phyloP scores from a whole-genome alignment of 2,113 vertebrate genomes.

The Amia ocellicauda region DNA sequence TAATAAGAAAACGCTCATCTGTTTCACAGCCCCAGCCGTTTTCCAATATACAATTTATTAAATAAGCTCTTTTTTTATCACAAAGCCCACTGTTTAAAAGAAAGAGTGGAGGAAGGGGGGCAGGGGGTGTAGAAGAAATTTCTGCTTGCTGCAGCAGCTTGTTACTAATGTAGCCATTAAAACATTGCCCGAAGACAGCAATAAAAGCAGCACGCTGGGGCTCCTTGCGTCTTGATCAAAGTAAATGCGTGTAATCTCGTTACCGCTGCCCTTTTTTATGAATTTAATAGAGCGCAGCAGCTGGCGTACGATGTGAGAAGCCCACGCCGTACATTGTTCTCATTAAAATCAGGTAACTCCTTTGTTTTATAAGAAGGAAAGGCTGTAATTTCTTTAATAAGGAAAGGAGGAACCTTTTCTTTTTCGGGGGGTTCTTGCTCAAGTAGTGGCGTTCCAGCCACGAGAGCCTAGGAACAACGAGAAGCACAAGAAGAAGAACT shows the following conservation, averaged over 20 bases:
- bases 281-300: constrained; percentile 71
- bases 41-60: constrained; percentile 66
- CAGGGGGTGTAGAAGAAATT: constrained; percentile 9
- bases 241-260: constrained; percentile 85
- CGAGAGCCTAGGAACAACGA: constrained; percentile 11
- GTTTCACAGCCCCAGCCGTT: constrained; percentile 56
- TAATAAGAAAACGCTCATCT: constrained; percentile 67
- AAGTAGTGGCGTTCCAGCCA: background rate
- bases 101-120: constrained; percentile 17
- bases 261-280: constrained; percentile 72
- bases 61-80: constrained; percentile 42
- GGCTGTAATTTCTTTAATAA: constrained; percentile 17
- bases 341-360: constrained; percentile 73
- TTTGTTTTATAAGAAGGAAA: constrained; percentile 52
- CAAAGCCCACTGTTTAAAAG: constrained; percentile 29
- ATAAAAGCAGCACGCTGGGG: constrained; percentile 80
- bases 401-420: background rate
- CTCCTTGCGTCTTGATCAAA: constrained; percentile 89
- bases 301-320: constrained; percentile 66
- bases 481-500: constrained; percentile 22
- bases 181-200: constrained; percentile 89
- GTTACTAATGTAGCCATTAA: constrained; percentile 85
- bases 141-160: constrained; percentile 66
- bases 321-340: constrained; percentile 69
- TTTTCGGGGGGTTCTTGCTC: background rate